A percentile compares a stretch with the other conserved stretches of the same genome.
Evolutionary conservation across 2,888 invertebrate genomes (phyloP).

Genomic region (Leucozona laternaria): DNA sequence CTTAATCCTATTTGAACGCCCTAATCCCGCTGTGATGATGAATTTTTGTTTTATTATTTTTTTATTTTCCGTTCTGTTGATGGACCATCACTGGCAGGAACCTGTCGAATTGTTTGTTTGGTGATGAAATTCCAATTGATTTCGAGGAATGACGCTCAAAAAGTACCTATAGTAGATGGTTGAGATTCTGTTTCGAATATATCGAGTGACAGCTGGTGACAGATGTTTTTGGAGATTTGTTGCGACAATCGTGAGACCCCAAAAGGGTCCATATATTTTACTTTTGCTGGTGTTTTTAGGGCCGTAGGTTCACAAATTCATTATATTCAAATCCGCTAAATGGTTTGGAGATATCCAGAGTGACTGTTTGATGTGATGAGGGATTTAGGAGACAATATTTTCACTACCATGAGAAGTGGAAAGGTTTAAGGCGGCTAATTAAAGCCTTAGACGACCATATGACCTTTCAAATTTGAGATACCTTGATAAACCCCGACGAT

Average conservation of each 20-base stretch:
- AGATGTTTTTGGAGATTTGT: constrained; percentile 63
- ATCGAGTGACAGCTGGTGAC: constrained; percentile 65
- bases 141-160: constrained; percentile 52
- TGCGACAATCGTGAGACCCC: constrained; percentile 72
- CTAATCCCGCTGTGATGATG: constrained; percentile 69
- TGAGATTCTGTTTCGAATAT: constrained; percentile 37
- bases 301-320: constrained; percentile 38
- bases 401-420: not conserved
- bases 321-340: constrained; percentile 50
- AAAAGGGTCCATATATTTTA: not conserved
- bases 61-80: not conserved
- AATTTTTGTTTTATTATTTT: constrained; percentile 12
- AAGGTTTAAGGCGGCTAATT: too few relatives aligned
- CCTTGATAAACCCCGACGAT: too few relatives aligned
- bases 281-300: not conserved
- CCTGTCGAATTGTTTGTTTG: constrained; percentile 57
- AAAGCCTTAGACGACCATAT: not conserved
- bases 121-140: constrained; percentile 67
- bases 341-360: constrained; percentile 15
- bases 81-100: constrained; percentile 29
- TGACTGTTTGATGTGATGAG: not conserved
- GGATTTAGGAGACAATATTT: not conserved
- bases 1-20: constrained; percentile 66
- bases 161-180: constrained; percentile 39
- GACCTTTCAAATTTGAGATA: too few relatives aligned